Conservation (phyloP, 2,888 invertebrate species). For the Tenthredo amoena region DNA sequence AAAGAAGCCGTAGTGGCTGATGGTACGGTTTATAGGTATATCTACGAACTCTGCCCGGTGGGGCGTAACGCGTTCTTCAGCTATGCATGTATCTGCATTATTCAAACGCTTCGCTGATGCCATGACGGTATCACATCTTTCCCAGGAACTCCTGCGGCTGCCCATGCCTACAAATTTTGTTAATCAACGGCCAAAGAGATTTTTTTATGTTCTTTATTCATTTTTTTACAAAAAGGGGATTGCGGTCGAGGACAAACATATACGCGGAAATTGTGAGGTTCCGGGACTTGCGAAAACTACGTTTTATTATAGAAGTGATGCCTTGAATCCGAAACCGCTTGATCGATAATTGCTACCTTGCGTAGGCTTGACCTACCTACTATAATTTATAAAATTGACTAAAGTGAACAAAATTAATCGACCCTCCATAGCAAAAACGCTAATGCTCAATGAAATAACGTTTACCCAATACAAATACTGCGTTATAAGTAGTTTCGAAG, state of each 20-base stretch:
- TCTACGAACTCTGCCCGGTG: not conserved
- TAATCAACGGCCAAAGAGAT: not conserved
- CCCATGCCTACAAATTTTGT: not conserved
- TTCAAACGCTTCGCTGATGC: slow-evolving; percentile 1
- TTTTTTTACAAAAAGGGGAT: not conserved
- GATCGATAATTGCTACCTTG: slow-evolving; percentile 27
- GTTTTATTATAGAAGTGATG: not conserved
- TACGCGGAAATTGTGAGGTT: slow-evolving; percentile 29
- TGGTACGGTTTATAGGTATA: not conserved
- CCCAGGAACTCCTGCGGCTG: slow-evolving; percentile 5
- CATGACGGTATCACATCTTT: slow-evolving; percentile 22
- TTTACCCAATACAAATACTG: slow-evolving; percentile 2
- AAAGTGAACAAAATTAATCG: not conserved
- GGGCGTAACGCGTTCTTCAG: not conserved
- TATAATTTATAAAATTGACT: slow-evolving; percentile 15
- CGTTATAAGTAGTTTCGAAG: not conserved
- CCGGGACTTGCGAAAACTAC: slow-evolving; percentile 19
- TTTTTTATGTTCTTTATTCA: not conserved
- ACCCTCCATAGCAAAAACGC: not conserved
- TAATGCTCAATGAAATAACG: slow-evolving; percentile 5
- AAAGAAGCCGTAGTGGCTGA: not conserved
- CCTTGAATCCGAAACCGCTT: slow-evolving; percentile 19
- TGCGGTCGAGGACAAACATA: slow-evolving; percentile 6
- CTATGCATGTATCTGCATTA: slow-evolving; percentile 27
- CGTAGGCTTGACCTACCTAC: slow-evolving; percentile 8